Evolutionary conservation across 1,140 invertebrate genomes (phyloP).

Genomic region (Bombus consobrinus): DNA sequence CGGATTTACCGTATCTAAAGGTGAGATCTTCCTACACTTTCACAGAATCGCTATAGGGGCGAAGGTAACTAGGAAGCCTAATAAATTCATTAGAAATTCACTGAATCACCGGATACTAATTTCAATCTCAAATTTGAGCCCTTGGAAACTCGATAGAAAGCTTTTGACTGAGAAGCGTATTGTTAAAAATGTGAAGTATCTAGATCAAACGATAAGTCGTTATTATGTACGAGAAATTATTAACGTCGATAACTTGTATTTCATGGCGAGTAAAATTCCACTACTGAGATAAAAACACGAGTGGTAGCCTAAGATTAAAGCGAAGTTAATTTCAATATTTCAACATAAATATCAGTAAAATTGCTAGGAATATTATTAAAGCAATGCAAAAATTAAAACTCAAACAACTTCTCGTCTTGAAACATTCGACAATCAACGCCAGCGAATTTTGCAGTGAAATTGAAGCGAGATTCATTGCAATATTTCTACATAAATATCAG

Average conservation of each 20-base stretch:
- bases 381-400: neutral
- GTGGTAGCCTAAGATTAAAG: no score
- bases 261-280: no score
- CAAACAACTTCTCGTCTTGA: neutral
- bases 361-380: no score
- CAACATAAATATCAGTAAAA: no score
- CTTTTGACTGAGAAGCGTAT: neutral
- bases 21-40: neutral
- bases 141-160: neutral
- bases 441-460: neutral
- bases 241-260: no score
- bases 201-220: neutral
- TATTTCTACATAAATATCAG: neutral
- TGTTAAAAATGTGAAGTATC: neutral
- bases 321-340: no score
- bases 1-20: conserved; percentile 36
- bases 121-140: neutral
- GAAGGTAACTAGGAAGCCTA: neutral
- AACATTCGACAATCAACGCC: no score
- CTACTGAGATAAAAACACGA: no score
- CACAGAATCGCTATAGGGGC: neutral
- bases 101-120: neutral
- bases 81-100: neutral
- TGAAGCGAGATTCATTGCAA: neutral
- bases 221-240: no score